Conservation (phyloP, 1,140 invertebrate genomes). For the Habropoda laboriosa region DNA sequence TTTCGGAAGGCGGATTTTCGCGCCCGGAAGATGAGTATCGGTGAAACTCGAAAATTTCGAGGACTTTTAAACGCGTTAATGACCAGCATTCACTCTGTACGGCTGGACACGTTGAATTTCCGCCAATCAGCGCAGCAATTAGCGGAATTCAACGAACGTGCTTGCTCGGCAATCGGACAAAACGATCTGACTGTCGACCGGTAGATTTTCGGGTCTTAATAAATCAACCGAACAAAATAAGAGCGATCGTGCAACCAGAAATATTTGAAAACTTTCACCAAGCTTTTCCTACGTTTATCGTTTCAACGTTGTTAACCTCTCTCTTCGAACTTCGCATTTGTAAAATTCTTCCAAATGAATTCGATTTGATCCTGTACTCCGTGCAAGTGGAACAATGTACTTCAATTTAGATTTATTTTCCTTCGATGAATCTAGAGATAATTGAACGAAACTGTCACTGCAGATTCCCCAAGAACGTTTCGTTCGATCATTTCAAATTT, state of each 20-base stretch:
- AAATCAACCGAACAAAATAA: neutral
- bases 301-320: too few species aligned
- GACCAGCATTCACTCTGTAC: conserved; percentile 65
- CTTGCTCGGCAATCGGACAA: conserved; percentile 57
- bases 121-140: conserved; percentile 71
- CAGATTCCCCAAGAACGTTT: too few species aligned
- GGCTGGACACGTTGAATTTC: conserved; percentile 63
- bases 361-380: too few species aligned
- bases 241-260: neutral
- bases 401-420: too few species aligned
- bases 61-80: conserved; percentile 70
- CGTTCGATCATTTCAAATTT: too few species aligned
- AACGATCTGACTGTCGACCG: conserved; percentile 36
- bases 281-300: too few species aligned
- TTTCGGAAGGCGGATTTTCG: conserved; percentile 10
- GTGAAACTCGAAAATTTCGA: conserved; percentile 40
- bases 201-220: conserved; percentile 25
- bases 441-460: too few species aligned
- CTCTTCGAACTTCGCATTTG: too few species aligned
- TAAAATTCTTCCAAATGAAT: too few species aligned
- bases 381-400: too few species aligned
- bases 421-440: too few species aligned
- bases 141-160: conserved; percentile 69
- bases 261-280: too few species aligned
- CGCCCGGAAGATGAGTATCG: conserved; percentile 22